Evolutionary conservation across 2,888 invertebrate genomes (phyloP), one percentile per base, ranked within the genome.

Genomic region (Chrysodeixis includens): DNA sequence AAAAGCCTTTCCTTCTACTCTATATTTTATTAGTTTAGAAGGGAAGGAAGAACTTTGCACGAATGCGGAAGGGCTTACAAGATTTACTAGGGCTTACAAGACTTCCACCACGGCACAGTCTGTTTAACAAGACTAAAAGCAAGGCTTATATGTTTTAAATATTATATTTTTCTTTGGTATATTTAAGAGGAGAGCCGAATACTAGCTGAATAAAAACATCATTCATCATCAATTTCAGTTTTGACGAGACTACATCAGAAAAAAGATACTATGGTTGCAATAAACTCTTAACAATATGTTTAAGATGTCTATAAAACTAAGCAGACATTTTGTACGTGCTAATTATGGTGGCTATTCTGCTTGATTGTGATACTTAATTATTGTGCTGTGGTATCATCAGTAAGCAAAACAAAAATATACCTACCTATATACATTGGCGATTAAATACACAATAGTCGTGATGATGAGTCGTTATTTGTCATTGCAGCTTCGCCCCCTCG

Each of bases 21-120:
- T 40, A 40, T 40, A n/a, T 40, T 40, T 40, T 40, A 40, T 40
- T 40, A 40, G 40, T 40, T n/a, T 40, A 40, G 40, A 40, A 40
- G 40, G 40, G 40, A 40, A 40, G n/a, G 35, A 40, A 40, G 40
- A 40, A 40, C 40, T 40, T 40, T 40, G 40, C 40, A n/a, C 14
- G 40, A 40, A 40, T 40, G 40, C 40, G 40, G 40, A 40, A 40
- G 40, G 40, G 40, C 40, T 40, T 40, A 40, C 40, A 40, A 40
- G 40, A 40, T 40, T 40, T 40, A 40, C 40, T 40, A 40, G 40
- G 40, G 40, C n/a, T 40, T 7, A 40, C 40, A 40, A 40, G 40
- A n/a, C 40, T n/a, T n/a, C n/a, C 14, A 12, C n/a, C n/a, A 40
- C 40, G 40, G n/a, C n/a, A 40, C n/a, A 40, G n/a, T 3, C 40